Evolutionary conservation across 2,888 invertebrate species (phyloP).

Genomic region (Hyalella azteca): DNA sequence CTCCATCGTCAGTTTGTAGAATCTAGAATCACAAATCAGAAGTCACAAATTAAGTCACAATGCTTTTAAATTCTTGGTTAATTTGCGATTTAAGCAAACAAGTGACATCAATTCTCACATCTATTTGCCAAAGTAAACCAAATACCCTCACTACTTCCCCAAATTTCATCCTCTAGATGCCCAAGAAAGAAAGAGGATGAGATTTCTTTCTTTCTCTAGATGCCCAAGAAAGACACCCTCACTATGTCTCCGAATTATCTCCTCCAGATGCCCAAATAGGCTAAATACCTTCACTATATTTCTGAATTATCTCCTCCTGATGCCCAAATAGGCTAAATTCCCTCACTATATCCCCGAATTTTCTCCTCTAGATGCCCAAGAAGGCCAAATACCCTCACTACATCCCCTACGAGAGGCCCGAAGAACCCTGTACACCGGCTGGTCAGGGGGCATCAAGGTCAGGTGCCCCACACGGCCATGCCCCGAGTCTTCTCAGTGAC

Average conservation of each 20-base stretch:
- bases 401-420: not conserved
- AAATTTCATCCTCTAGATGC: no score
- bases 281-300: not conserved
- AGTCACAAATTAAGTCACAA: no score
- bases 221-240: not conserved
- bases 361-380: constrained; percentile 38
- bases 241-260: not conserved
- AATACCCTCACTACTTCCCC: no score
- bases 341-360: not conserved
- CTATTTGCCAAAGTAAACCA: no score
- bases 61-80: no score
- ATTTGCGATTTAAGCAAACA: no score
- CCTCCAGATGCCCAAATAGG: not conserved
- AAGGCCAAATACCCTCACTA: constrained; percentile 43
- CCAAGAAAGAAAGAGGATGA: not conserved
- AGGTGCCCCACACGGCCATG: not conserved
- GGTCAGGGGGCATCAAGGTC: not conserved
- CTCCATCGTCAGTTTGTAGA: no score
- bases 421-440: constrained; percentile 15
- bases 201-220: not conserved
- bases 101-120: no score
- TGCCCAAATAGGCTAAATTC: not conserved
- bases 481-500: not conserved
- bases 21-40: no score
- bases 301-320: not conserved